A percentile compares a stretch with the other conserved stretches of the same genome.
Conservation (phyloP, 2,113 vertebrate species). For the Rhizomys pruinosus region DNA sequence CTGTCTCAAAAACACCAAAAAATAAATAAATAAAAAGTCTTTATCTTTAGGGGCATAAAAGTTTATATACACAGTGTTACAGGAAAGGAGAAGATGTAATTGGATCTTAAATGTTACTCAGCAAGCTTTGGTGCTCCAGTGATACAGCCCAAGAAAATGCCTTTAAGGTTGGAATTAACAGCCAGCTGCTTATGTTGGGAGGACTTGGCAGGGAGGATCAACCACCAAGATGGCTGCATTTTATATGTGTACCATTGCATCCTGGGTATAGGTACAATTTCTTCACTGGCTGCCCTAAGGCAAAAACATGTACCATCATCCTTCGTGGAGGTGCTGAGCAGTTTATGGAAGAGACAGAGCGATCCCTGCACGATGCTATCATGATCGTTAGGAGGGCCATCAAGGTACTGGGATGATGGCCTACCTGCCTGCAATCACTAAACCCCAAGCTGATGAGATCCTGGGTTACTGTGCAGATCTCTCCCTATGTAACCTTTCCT, state of each 20-base stretch:
- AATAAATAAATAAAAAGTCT: not conserved
- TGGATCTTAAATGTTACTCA: not conserved
- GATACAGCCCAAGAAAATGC: not conserved
- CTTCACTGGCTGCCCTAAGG: slow-evolving; percentile 96
- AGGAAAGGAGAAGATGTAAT: not conserved
- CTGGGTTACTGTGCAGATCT: not conserved
- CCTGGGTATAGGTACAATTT: slow-evolving; percentile 92
- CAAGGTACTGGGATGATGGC: slow-evolving; percentile 88
- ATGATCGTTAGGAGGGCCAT: slow-evolving; percentile 99
- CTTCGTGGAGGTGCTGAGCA: slow-evolving; percentile 96
- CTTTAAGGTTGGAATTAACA: not conserved
- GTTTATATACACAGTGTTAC: not conserved
- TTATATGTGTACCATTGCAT: not conserved
- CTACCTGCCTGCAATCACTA: not conserved
- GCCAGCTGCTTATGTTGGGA: not conserved
- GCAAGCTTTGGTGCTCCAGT: not conserved
- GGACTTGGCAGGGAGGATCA: not conserved
- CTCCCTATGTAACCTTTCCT: not conserved
- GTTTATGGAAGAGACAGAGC: slow-evolving; percentile 98
- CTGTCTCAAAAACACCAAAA: too few relatives aligned
- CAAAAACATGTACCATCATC: slow-evolving; percentile 97
- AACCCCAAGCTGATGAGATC: not conserved
- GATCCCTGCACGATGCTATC: slow-evolving; percentile 98
- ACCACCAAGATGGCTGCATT: not conserved
- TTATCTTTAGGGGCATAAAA: not conserved